Evolutionary conservation across 2,113 vertebrate species (phyloP), one percentile per base, ranked within the genome.

Genomic region (Scytalopus superciliaris): DNA sequence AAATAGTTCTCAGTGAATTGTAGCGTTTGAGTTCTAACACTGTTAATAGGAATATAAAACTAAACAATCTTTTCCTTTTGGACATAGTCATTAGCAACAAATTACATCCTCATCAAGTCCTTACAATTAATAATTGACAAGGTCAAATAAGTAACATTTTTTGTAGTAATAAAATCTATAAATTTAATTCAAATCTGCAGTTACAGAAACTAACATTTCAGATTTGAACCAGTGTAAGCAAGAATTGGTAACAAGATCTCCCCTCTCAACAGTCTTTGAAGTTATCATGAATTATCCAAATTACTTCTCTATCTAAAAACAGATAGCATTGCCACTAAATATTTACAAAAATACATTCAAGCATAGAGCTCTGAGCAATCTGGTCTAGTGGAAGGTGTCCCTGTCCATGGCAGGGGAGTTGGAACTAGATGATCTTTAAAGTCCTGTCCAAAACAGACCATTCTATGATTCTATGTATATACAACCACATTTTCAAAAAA

Each of bases 1-100:
- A 57, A 45, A 57, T 13, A 39, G 19, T 44, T 40, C 39, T 63
- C 66, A 78, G 45, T 0, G 0, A 30, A 39, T 7, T 9, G 16
- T 8, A 82, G 37, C 35, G 44, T 59, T 79, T 72, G 7, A 66
- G 8, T 63, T 84, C 15, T 74, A 64, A 70, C 8, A 56, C 5
- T 27, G 27, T 14, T 49, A 35, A 86, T 35, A 23, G 47, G n/a
- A 82, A 74, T 9, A 40, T 28, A 77, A 90, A 52, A 85, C 16
- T 60, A 69, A 92, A 47, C 8, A 56, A 69, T 14, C 11, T 60
- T 35, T 1, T 63, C 33, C 16, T 57, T 31, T 39, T 57, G 19
- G 16, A 88, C 42, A 25, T 4, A 69, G 42, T 18, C 11, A 67
- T 17, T 44, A 40, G 24, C 22, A 78, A 62, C 12, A 67, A 37